A percentile compares a stretch with the other conserved stretches of the same genome.
Conservation (phyloP, 2,113 vertebrate species). For the Etheostoma spectabile region DNA sequence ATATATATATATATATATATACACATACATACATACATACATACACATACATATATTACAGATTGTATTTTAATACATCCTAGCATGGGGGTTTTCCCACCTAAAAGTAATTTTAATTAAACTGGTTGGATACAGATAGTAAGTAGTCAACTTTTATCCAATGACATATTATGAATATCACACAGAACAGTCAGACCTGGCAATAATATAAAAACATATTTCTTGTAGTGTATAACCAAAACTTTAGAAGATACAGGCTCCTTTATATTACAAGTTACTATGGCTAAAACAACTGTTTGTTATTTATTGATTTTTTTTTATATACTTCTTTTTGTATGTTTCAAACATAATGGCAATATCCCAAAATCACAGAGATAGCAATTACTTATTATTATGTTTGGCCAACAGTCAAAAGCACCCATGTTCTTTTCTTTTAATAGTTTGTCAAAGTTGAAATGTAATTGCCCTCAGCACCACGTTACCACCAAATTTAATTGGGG, state of each 20-base stretch:
- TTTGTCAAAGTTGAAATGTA: background rate
- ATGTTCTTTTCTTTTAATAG: background rate
- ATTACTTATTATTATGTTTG: background rate
- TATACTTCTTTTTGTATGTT: background rate
- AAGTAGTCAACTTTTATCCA: background rate
- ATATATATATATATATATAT: no score
- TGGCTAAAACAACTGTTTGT: no score
- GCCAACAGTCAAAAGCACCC: background rate
- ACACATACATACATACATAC: no score
- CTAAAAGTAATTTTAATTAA: background rate
- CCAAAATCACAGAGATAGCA: background rate
- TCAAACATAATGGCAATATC: background rate
- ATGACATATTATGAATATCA: background rate
- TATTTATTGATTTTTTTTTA: no score
- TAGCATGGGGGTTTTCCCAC: background rate
- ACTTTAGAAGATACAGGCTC: no score
- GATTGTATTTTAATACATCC: background rate
- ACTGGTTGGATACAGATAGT: background rate
- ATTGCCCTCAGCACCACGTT: background rate
- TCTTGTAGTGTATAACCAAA: no score
- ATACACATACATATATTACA: background rate
- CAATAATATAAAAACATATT: no score
- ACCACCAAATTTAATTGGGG: background rate
- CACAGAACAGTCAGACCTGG: background rate
- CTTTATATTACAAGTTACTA: no score